A percentile compares a stretch with the other conserved stretches of the same genome.
These are phyloP conservation scores for Eledona agricola DNA, from an alignment of 2,888 invertebrate genomes.

Conservation along the genomic window DNA sequence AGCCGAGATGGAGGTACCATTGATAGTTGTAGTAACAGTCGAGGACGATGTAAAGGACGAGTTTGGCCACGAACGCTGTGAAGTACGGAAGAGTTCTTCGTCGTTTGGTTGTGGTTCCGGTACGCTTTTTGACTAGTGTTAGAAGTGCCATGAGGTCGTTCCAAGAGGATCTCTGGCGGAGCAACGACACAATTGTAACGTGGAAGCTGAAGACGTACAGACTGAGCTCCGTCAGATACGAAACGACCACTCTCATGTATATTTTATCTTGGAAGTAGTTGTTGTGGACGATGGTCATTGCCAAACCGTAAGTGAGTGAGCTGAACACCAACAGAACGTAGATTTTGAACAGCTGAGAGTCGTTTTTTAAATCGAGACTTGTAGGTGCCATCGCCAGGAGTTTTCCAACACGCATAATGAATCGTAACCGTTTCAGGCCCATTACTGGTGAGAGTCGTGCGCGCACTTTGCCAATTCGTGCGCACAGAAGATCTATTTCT, in stretches of 20 bases:
- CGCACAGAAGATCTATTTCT: no score
- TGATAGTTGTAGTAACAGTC: not conserved
- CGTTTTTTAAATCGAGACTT: no score
- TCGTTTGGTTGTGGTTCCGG: not conserved
- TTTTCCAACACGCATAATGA: no score
- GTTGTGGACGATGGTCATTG: slow-evolving; percentile 6
- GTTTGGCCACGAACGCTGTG: not conserved
- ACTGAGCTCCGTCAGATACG: slow-evolving; percentile 4
- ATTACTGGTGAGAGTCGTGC: no score
- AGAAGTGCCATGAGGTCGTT: not conserved
- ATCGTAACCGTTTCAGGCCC: no score
- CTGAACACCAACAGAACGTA: slow-evolving; percentile 1
- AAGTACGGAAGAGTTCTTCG: slow-evolving; percentile 2
- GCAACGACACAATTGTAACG: not conserved
- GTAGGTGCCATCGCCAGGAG: no score
- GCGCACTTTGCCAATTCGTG: no score
- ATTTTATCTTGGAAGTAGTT: slow-evolving; percentile 1
- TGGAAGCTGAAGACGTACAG: slow-evolving; percentile 4
- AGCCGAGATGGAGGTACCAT: not conserved
- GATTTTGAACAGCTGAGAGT: no score
- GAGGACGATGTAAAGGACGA: not conserved
- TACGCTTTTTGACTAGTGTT: not conserved
- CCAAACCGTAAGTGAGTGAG: not conserved
- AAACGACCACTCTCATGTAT: not conserved
- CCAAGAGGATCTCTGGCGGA: slow-evolving; percentile 2